Base-by-base conservation (phyloP, 2,113 vertebrate species). In the Caloenas nicobarica region DNA sequence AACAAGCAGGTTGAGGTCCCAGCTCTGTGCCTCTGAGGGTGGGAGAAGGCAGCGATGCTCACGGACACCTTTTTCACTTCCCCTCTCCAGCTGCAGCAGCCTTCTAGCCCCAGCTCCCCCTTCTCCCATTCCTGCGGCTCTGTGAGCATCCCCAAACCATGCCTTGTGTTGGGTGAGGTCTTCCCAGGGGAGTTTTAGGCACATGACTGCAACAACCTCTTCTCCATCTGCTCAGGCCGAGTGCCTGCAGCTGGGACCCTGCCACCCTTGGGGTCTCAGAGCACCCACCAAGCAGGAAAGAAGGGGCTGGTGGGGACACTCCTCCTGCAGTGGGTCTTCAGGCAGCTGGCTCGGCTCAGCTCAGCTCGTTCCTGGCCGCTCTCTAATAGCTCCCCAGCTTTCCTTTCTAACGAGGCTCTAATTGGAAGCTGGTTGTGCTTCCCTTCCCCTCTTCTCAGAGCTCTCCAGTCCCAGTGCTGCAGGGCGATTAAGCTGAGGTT, bases 401-500 rank as follows among this genome's bases (percentile, higher is more conserved):
- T 98, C 93, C 98, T 98, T 98, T 98, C 97, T 98, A 98, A 98
- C 97, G 98, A 98, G 97, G 91, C 97, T 97, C 97, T 98, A 98
- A 98, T 98, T 98, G 98, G 98, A 98, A 98, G 97, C 98, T 16
- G 70, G 97, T 98, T 97, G 96, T 96, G 53, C 97, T 97, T 96
- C 97, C 97, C 91, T 97, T 97, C 95, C 97, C 96, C 91, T 96
- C 93, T 97, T 96, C 97, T 98, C 97, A 96, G 97, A 95, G 96
- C 96, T 98, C 93, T 96, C 97, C 96, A 96, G 97, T 98, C 98
- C 97, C 97, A 98, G 97, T 70, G 97, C 98, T 97, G 97, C 98
- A 98, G 98, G 97, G 97, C 97, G 97, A 98, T 98, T 98, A 98
- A 97, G 96, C 97, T 98, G 98, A 98, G 98, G 98, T 98, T 98